phyloP scores from a whole-genome alignment of 2,797 vertebrate species.

The Halcyon badia region DNA sequence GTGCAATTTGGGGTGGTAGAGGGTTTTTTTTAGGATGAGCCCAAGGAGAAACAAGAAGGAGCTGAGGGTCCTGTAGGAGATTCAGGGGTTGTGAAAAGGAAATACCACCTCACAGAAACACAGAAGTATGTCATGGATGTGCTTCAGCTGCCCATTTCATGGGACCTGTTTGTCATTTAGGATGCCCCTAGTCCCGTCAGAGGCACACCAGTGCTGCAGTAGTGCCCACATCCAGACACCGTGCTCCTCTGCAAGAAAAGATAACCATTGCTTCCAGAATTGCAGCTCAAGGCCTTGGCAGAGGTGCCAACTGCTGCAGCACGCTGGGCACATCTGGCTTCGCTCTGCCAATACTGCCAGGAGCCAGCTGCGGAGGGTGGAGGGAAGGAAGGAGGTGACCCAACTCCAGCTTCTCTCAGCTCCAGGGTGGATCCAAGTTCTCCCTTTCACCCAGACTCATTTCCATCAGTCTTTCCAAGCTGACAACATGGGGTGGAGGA shows the following conservation, averaged over 20 bases:
- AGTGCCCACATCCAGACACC: neutral
- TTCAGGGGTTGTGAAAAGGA: neutral
- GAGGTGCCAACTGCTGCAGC: neutral
- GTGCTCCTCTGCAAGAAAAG: neutral
- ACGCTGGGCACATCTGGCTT: neutral
- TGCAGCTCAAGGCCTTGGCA: neutral
- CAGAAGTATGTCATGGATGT: neutral
- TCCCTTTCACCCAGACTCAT: neutral
- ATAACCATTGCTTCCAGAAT: neutral
- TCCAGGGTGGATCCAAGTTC: neutral
- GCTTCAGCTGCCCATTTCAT: neutral
- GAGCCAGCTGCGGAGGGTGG: neutral
- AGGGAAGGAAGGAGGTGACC: neutral
- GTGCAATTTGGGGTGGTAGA: neutral
- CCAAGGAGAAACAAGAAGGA: neutral
- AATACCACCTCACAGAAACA: neutral
- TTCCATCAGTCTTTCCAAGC: neutral
- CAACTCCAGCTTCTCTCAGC: neutral
- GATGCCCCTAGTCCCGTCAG: neutral
- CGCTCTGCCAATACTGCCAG: accelerated
- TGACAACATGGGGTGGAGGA: accelerated
- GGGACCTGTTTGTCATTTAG: neutral
- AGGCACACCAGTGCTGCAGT: accelerated
- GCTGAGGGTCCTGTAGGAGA: neutral
- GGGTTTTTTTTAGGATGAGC: neutral